Conservation (phyloP, 2,888 invertebrate genomes). For the Liodrosophila aerea region DNA sequence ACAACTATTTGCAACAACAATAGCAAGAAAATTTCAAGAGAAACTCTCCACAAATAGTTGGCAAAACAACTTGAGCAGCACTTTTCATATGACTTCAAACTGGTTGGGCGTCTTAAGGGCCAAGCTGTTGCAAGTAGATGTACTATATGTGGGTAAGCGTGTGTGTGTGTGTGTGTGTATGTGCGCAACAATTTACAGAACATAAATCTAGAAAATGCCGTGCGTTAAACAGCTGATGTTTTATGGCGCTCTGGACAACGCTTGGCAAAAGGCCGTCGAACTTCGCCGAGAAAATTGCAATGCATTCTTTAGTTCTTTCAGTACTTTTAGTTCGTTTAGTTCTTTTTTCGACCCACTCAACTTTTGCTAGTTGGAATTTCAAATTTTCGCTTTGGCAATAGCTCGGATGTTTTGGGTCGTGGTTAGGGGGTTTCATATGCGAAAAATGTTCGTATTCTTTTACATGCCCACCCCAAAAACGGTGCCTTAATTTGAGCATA, state of each 20-base stretch:
- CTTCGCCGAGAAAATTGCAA: slow-evolving; percentile 59
- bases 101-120: slow-evolving; percentile 14
- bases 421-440: slow-evolving; percentile 26
- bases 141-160: slow-evolving; percentile 5
- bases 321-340: not conserved
- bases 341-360: slow-evolving; percentile 23
- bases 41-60: slow-evolving; percentile 47
- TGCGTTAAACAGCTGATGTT: slow-evolving; percentile 67
- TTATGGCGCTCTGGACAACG: slow-evolving; percentile 44
- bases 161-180: slow-evolving; percentile 8
- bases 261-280: slow-evolving; percentile 58
- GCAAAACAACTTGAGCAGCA: slow-evolving; percentile 55
- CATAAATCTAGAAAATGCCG: slow-evolving; percentile 61
- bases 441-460: slow-evolving; percentile 44
- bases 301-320: slow-evolving; percentile 24
- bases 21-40: not conserved
- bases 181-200: slow-evolving; percentile 50
- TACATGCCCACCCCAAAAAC: slow-evolving; percentile 37
- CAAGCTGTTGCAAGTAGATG: not conserved
- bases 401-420: not conserved
- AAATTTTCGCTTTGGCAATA: slow-evolving; percentile 55
- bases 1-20: slow-evolving; percentile 6
- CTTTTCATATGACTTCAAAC: slow-evolving; percentile 22
- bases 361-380: slow-evolving; percentile 66
- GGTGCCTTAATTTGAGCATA: slow-evolving; percentile 71